phyloP scores from a whole-genome alignment of 2,113 vertebrate species.

The Spilogale gracilis region DNA sequence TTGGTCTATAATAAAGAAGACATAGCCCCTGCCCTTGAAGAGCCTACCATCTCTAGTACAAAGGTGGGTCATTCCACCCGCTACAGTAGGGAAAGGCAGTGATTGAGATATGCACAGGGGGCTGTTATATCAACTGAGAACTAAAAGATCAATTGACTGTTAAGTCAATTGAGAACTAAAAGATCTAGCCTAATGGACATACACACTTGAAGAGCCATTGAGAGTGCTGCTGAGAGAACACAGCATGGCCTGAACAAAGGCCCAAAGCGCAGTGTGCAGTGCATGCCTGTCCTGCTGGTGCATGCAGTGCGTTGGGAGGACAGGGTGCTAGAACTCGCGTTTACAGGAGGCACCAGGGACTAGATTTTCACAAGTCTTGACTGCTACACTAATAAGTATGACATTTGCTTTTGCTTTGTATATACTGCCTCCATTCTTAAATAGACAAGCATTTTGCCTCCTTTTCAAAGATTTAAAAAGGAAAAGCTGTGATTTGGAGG shows the following conservation, averaged over 20 bases:
- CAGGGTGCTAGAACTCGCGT: not conserved
- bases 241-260: accelerated
- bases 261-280: too few species aligned
- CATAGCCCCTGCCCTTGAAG: not conserved
- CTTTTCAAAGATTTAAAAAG: constrained; percentile 18
- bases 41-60: not conserved
- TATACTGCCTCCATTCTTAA: not conserved
- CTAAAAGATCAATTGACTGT: not conserved
- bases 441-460: not conserved
- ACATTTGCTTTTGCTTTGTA: not conserved
- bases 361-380: not conserved
- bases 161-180: not conserved
- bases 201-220: not conserved
- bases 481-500: not conserved
- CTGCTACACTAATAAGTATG: not conserved
- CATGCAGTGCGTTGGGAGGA: not conserved
- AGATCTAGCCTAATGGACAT: not conserved
- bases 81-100: not conserved
- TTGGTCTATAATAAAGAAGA: not conserved
- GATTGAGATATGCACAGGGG: not conserved
- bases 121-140: not conserved
- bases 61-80: not conserved
- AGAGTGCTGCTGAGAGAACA: not conserved
- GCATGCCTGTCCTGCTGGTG: accelerated
- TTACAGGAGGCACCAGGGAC: not conserved